Conservation (phyloP, 2,113 vertebrate genomes). For the Brachypteracias leptosomus region DNA sequence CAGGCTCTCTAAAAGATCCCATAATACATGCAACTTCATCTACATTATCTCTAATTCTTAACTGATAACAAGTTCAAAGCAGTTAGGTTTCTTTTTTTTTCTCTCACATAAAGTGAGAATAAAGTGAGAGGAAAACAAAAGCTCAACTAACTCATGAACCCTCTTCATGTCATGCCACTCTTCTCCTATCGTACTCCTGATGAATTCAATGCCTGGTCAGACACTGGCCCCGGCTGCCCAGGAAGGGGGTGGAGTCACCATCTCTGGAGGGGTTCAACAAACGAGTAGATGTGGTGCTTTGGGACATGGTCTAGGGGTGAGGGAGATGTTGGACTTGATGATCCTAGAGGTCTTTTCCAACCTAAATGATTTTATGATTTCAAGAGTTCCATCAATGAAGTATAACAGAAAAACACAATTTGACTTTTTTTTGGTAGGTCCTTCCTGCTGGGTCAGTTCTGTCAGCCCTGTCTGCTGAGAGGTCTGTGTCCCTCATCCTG, state of each 20-base stretch:
- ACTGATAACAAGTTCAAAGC: not conserved
- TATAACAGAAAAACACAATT: not conserved
- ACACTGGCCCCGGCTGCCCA: too few relatives aligned
- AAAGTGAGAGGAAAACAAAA: not conserved
- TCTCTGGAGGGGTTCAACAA: too few relatives aligned
- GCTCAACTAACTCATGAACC: slow-evolving; percentile 29
- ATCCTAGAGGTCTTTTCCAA: too few relatives aligned
- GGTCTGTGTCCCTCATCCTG: not conserved
- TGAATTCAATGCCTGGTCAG: too few relatives aligned
- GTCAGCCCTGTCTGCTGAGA: not conserved
- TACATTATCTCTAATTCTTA: not conserved
- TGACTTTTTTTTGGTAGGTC: not conserved
- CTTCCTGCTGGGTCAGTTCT: not conserved
- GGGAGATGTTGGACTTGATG: too few relatives aligned
- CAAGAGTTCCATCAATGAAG: not conserved
- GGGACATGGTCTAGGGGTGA: too few relatives aligned
- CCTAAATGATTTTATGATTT: too few relatives aligned
- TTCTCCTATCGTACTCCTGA: not conserved
- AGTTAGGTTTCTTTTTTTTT: not conserved
- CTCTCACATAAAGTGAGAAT: not conserved
- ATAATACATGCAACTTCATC: not conserved
- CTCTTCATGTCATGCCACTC: not conserved
- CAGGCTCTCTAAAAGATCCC: not conserved
- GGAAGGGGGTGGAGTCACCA: too few relatives aligned
- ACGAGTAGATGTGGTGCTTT: too few relatives aligned